Percentiles rank a stretch among this genome's conserved stretches.
Evolutionary conservation across 2,888 invertebrate genomes (phyloP).

Genomic region (Onchidella celtica): DNA sequence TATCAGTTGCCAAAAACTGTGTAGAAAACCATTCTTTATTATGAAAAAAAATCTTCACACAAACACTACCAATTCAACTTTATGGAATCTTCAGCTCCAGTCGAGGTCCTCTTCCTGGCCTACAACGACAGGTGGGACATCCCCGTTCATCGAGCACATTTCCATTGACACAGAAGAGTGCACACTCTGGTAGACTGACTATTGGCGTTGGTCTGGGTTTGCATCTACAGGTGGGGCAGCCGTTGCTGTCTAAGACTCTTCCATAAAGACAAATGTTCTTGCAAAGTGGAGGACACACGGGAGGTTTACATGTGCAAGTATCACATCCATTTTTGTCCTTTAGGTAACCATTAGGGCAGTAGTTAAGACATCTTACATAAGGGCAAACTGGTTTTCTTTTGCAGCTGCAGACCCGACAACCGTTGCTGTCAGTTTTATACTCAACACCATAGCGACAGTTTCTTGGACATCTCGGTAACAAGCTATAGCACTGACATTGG

Average conservation of each 20-base stretch:
- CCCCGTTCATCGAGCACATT: neutral
- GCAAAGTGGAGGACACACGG: neutral
- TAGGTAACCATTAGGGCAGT: neutral
- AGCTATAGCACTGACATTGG: neutral
- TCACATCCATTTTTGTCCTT: neutral
- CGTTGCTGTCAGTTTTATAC: neutral
- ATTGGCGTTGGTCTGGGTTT: neutral
- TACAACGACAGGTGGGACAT: neutral
- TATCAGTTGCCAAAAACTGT: too few relatives aligned
- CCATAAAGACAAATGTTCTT: neutral
- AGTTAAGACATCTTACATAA: too few relatives aligned
- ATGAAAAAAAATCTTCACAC: too few relatives aligned
- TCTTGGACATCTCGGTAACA: neutral
- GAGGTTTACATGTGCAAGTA: neutral
- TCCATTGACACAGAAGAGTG: neutral
- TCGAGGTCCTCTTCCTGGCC: too few relatives aligned
- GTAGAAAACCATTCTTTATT: too few relatives aligned
- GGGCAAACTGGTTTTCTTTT: too few relatives aligned
- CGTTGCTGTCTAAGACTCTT: neutral
- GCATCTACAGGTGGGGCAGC: slow-evolving; percentile 4
- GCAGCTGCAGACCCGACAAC: too few relatives aligned
- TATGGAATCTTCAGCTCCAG: too few relatives aligned
- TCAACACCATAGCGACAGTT: neutral
- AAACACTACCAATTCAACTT: too few relatives aligned
- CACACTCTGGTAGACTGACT: neutral